Base-by-base conservation (phyloP, 2,888 invertebrate genomes). In the Chironomus tentans region DNA sequence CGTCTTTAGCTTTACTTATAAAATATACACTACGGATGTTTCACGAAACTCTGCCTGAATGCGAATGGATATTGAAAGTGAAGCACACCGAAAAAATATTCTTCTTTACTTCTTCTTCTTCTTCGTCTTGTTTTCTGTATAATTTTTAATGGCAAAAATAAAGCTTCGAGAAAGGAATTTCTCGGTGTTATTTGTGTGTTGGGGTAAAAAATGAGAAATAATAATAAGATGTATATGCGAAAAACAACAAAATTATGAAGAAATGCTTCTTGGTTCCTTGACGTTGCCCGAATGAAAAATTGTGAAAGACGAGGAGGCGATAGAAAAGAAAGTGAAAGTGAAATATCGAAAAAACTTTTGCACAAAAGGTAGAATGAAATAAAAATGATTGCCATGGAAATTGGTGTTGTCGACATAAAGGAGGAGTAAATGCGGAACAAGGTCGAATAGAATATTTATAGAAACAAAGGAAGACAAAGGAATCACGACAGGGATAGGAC, bases 271-370 rank as follows among this genome's bases (percentile, higher is more conserved):
- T 18, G 56, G 15, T 56, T 56, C 56, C n/a, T 18, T 15, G n/a
- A 3, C 7, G 56, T 56, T 56, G 22, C 28, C 28, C 38, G 38
- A 21, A 38, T 62, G 62, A 72, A 21, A 21, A 38, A 38, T 38
- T 38, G 38, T 10, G 10, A 38, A 38, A 38, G 38, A 38, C 38
- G 38, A 38, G 7, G 38, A 38, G 38, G 38, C 13, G 62, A 62
- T 21, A 65, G 65, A 22, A 65, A 21, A 65, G 65, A 72, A 72
- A 72, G 72, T 72, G 61, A 72, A 72, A 72, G 72, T 72, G 65
- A 65, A 65, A 56, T 68, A 72, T 72, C 72, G 72, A 72, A 72
- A 72, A 72, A 72, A 72, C 72, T 72, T 72, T 56, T 72, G 15
- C n/a, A 24, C 7, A 28, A 24, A 38, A n/a, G 18, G 21, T 22